Conservation (phyloP, 2,888 invertebrate species). For the Neuroscelio doddi region DNA sequence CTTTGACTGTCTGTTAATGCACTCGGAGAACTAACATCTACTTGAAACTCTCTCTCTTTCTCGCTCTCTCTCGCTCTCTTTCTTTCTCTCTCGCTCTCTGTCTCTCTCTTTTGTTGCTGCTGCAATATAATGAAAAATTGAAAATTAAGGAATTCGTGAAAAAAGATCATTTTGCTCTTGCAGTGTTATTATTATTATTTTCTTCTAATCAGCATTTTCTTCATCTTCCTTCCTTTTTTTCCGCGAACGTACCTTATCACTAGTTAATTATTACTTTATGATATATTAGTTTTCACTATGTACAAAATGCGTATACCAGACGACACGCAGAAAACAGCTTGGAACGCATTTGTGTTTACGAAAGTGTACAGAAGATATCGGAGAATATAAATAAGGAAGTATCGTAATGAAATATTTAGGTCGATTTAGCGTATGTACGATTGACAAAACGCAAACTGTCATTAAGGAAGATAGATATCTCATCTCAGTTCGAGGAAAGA, state of each 20-base stretch:
- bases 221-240: neutral
- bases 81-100: too few relatives aligned
- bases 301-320: conserved; percentile 29
- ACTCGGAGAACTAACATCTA: conserved; percentile 5
- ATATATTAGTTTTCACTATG: conserved; percentile 43
- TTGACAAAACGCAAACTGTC: conserved; percentile 43
- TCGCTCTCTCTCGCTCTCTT: too few relatives aligned
- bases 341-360: conserved; percentile 8
- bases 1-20: conserved; percentile 8
- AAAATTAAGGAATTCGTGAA: neutral
- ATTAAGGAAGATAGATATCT: conserved; percentile 58
- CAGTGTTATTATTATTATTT: neutral
- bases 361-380: conserved; percentile 31
- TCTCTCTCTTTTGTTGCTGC: neutral
- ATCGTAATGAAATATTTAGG: conserved; percentile 45
- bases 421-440: conserved; percentile 46
- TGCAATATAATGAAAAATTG: conserved; percentile 5
- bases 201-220: conserved; percentile 4
- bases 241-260: conserved; percentile 20
- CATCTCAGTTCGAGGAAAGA: conserved; percentile 34
- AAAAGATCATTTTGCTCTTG: neutral
- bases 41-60: conserved; percentile 4
- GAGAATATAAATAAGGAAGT: conserved; percentile 43
- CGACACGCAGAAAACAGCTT: conserved; percentile 17
- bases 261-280: conserved; percentile 30